These are phyloP conservation scores for Holcopasites calliopsidis DNA, from an alignment of 1,140 invertebrate species.

Conservation along the genomic window DNA sequence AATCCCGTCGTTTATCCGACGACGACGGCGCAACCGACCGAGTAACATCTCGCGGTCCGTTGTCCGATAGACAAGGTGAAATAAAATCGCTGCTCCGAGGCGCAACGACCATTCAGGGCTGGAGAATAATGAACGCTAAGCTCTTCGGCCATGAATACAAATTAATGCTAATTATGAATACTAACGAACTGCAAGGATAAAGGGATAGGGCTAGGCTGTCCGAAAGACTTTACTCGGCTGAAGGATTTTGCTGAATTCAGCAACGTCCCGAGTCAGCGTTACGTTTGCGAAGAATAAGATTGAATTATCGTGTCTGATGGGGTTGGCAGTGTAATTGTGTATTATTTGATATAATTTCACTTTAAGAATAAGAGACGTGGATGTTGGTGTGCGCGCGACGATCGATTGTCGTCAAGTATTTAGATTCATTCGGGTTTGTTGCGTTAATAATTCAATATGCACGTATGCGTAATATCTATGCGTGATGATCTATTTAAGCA, in stretches of 20 bases:
- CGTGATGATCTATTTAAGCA: too few species aligned
- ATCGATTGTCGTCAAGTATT: too few species aligned
- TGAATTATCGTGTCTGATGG: background rate
- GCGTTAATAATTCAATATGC: too few species aligned
- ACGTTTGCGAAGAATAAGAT: background rate
- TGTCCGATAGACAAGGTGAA: background rate
- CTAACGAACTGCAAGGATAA: background rate
- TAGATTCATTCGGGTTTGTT: too few species aligned
- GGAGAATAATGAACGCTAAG: conserved; percentile 19
- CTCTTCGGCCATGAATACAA: conserved; percentile 20
- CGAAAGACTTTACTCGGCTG: background rate
- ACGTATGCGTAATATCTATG: too few species aligned
- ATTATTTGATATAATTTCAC: too few species aligned
- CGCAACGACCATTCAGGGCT: background rate
- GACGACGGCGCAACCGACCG: conserved; percentile 9
- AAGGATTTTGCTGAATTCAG: conserved; percentile 2
- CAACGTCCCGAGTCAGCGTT: background rate
- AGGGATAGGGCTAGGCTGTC: too few species aligned
- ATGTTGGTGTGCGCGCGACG: background rate
- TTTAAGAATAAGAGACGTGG: too few species aligned
- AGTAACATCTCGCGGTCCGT: conserved; percentile 10
- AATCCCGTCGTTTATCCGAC: conserved; percentile 45
- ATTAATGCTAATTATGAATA: conserved; percentile 25
- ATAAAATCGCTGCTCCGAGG: background rate
- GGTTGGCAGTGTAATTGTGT: too few species aligned